Conservation (phyloP, 2,888 invertebrate genomes). For the Branchellion lobata region DNA sequence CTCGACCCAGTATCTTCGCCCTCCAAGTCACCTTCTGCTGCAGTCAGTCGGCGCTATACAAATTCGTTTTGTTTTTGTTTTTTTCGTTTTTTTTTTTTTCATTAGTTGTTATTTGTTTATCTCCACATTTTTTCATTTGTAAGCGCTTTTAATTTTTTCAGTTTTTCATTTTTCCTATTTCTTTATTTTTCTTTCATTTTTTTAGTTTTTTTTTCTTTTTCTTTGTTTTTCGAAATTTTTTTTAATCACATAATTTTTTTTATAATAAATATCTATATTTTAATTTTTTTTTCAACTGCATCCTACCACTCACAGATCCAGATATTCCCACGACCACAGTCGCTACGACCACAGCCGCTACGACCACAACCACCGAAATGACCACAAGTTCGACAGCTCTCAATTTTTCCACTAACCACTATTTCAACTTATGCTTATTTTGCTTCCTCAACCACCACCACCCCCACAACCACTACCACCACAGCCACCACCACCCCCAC, state of each 20-base stretch:
- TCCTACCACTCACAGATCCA: background rate
- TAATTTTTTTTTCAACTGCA: no score
- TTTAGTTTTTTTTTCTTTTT: background rate
- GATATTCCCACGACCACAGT: slow-evolving; percentile 2
- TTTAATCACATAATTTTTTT: no score
- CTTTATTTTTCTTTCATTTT: background rate
- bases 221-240: no score
- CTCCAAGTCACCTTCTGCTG: slow-evolving; percentile 30
- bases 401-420: background rate
- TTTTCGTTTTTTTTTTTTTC: no score
- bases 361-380: background rate
- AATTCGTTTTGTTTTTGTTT: no score
- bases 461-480: background rate
- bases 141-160: no score
- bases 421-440: no score
- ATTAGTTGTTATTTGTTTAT: background rate
- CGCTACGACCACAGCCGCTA: background rate
- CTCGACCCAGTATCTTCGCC: slow-evolving; percentile 1
- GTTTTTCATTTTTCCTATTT: background rate
- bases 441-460: slow-evolving; percentile 13
- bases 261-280: no score
- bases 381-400: background rate
- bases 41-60: background rate
- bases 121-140: no score
- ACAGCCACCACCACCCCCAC: no score